Evolutionary conservation across 1,140 invertebrate species (phyloP), one percentile per base, ranked within the genome.

Genomic region (Ptiloglossa arizonensis): DNA sequence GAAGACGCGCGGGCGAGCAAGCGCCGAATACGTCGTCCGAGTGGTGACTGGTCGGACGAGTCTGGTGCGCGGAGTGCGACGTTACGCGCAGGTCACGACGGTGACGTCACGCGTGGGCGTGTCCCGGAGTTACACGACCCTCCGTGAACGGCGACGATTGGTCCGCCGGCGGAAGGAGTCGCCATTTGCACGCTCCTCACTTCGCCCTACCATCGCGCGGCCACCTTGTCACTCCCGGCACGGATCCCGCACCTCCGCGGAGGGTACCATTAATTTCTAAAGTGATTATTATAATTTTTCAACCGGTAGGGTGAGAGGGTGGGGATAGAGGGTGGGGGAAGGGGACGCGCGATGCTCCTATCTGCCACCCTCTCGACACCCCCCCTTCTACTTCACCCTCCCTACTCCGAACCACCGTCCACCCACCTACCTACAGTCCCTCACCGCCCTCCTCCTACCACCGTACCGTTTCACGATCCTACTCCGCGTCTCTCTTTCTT

Each of bases 221-320:
- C 74, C 64, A 41, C 70, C 50, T 70, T 60, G 64, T 63, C 79
- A 56, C 71, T 57, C 67, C 32, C 48, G 66, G 52, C 69, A 67
- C 73, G 60, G 60, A 68, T 71, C 38, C 68, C 67, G 69, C 63
- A 27, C 74, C 52, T 50, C 41, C 29, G 4, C 78, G 67, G 17
- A 74, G 71, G 82, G 81, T 83, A 87, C 86, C 89, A 90, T 91
- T 91, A 89, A 90, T 90, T 90, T 89, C 81, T 87, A 89, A 89
- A 89, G 86, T 87, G 87, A 89, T 91, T 90, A 90, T 90, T 90
- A 87, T 87, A 88, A 90, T 89, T 90, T 90, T 86, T 83, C 72
- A 80, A 22, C 63, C 17, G 46, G 27, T n/a, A n/a, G n/a, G n/a
- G n/a, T n/a, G n/a, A n/a, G n/a, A n/a, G n/a, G n/a, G n/a, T n/a